Base-by-base conservation (phyloP, 2,888 invertebrate species). In the Zygaena filipendulae region DNA sequence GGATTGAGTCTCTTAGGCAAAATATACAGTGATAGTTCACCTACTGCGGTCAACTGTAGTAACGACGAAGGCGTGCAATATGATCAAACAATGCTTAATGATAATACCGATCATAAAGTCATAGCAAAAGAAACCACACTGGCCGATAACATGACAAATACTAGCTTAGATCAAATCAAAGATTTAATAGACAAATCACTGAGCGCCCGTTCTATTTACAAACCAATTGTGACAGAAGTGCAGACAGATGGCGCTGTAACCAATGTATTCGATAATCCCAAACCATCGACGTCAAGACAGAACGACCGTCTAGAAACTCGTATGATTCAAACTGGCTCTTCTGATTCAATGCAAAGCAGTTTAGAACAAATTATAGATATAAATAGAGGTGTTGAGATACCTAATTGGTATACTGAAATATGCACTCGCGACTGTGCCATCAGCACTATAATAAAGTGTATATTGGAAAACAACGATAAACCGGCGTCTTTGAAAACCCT, bases 11-110 rank as follows among this genome's bases (percentile, higher is more conserved):
- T 71, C 9, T 43, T 70, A 24, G 68, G 63, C 1, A 62, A 58
- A 33, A 72, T 69, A 31, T 68, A 69, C 36, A 54, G 55, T 13
- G 60, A 62, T 10, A n/a, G n/a, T n/a, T n/a, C n/a, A n/a, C n/a
- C n/a, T n/a, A n/a, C n/a, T n/a, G 49, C 57, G 1, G 25, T 26
- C 5, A 44, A 33, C 5, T 36, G 33, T 4, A 49, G 39, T 5
- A 49, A 45, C 13, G 47, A 59, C 7, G 46, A 38, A 2, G 42
- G 33, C 2, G 59, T 57, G 6, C 56, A 61, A 33, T 49, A 36
- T 26, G 49, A 57, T 21, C 32, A 47, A 7, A 30, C 12, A 2
- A 36, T 41, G 9, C 36, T 33, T 2, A 31, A 29, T 11, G 38
- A 23, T 6, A 10, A 12, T 16, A 20, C 23, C 21, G 25, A 22